Conservation (phyloP, 2,113 vertebrate species). For the Myotis lucifugus region DNA sequence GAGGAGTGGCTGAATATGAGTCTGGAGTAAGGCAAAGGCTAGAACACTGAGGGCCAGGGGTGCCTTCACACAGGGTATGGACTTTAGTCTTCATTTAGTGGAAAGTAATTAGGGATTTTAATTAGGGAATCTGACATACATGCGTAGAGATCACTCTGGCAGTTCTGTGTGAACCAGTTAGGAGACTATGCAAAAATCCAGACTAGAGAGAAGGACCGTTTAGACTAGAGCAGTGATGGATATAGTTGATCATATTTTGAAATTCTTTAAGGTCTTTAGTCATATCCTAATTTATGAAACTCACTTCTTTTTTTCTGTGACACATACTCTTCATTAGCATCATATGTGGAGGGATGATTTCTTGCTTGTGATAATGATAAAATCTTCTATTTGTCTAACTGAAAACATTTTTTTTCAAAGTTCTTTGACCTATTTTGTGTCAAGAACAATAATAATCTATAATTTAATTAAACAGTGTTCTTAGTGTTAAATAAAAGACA, state of each 20-base stretch:
- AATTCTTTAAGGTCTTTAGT: neutral
- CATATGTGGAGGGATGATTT: neutral
- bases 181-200: neutral
- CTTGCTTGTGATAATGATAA: neutral
- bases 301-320: neutral
- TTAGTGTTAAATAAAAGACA: neutral
- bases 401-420: neutral
- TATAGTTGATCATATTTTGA: neutral
- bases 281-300: neutral
- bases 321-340: neutral
- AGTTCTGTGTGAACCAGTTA: neutral
- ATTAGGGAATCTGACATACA: neutral
- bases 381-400: neutral
- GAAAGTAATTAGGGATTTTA: neutral
- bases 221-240: neutral
- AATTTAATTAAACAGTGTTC: neutral
- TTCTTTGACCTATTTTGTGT: neutral
- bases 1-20: neutral
- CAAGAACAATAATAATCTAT: neutral
- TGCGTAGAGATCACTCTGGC: neutral
- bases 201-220: neutral
- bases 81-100: neutral
- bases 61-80: neutral
- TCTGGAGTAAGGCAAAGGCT: neutral
- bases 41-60: neutral